Conservation (phyloP, 2,113 vertebrate species). For the Motacilla alba region DNA sequence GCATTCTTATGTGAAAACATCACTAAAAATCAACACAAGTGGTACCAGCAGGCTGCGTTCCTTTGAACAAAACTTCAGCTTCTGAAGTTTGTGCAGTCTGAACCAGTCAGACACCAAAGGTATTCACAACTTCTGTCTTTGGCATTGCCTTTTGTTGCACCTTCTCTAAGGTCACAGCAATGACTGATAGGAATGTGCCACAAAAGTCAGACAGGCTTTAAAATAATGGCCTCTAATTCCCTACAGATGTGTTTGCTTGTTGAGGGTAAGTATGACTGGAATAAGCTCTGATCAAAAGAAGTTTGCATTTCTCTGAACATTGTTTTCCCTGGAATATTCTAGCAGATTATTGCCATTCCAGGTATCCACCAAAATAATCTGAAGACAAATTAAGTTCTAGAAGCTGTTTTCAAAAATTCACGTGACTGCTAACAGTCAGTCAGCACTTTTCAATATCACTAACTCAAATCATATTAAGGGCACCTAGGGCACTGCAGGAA, state of each 20-base stretch:
- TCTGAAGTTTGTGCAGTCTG: neutral
- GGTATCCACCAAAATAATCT: neutral
- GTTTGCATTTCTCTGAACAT: neutral
- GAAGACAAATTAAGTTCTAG: neutral
- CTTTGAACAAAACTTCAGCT: neutral
- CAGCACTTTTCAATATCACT: neutral
- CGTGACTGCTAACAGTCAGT: neutral
- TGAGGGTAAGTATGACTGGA: neutral
- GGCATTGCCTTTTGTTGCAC: neutral
- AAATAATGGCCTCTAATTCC: neutral
- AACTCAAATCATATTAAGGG: neutral
- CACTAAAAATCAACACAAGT: neutral
- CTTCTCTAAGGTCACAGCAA: neutral
- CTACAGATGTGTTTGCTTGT: neutral
- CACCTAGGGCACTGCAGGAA: neutral
- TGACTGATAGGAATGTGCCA: fast-evolving
- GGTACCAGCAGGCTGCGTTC: neutral
- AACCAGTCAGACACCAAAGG: neutral
- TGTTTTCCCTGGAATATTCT: neutral
- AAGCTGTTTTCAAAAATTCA: neutral
- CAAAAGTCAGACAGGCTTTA: neutral
- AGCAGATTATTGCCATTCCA: neutral
- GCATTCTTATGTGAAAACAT: neutral
- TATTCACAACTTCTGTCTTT: neutral
- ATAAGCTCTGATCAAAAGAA: neutral